These are phyloP conservation scores for Platysternon megacephalum DNA, from an alignment of 2,113 vertebrate species.

Conservation along the genomic window DNA sequence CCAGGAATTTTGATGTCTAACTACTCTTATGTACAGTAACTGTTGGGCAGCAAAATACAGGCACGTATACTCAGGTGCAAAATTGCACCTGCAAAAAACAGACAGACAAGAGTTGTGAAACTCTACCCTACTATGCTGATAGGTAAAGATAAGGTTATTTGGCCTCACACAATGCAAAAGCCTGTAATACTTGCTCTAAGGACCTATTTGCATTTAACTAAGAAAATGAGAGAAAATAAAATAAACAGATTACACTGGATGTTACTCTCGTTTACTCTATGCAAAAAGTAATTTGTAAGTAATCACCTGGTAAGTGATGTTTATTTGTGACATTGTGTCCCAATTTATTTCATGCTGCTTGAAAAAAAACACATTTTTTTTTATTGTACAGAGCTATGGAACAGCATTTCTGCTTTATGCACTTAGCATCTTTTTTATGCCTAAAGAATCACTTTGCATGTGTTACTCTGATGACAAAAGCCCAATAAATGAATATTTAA, in stretches of 20 bases:
- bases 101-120: background rate
- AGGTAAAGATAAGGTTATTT: background rate
- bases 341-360: background rate
- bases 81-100: background rate
- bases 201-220: background rate
- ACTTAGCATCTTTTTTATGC: background rate
- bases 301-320: constrained; percentile 1
- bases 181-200: background rate
- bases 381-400: background rate
- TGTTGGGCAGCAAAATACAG: background rate
- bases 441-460: background rate
- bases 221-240: background rate
- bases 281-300: background rate
- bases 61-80: background rate
- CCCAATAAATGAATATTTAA: background rate
- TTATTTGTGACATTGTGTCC: background rate
- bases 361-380: background rate
- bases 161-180: background rate
- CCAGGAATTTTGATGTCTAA: background rate
- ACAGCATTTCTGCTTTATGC: background rate
- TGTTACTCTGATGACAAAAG: background rate
- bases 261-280: background rate
- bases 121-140: background rate
- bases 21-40: background rate
- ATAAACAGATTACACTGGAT: background rate